Evolutionary conservation across 2,888 invertebrate genomes (phyloP).

Genomic region (Nemapogon koenigi): DNA sequence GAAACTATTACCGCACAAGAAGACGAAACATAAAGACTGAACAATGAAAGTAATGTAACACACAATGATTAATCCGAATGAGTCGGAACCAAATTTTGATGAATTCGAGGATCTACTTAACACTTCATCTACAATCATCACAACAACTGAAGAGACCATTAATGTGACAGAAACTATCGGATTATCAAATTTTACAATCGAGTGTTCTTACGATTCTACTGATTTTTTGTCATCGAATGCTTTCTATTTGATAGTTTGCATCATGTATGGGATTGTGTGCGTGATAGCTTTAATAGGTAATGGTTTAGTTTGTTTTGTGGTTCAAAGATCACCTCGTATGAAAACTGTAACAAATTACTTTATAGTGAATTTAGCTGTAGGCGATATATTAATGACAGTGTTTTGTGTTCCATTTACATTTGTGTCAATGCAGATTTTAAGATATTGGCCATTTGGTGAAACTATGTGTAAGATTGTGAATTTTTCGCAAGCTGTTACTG

Average conservation of each 20-base stretch:
- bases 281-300: constrained; percentile 76
- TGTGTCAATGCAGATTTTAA: constrained; percentile 77
- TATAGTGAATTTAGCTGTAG: constrained; percentile 87
- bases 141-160: background rate
- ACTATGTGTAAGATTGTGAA: constrained; percentile 83
- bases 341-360: constrained; percentile 92
- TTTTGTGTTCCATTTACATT: constrained; percentile 93
- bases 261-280: constrained; percentile 76
- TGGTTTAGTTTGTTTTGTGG: constrained; percentile 85
- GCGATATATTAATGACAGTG: constrained; percentile 88
- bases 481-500: constrained; percentile 82
- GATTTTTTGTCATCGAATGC: constrained; percentile 46
- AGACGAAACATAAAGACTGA: constrained; percentile 3
- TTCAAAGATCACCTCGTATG: constrained; percentile 84
- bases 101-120: constrained; percentile 4
- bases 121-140: constrained; percentile 3
- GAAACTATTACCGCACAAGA: background rate
- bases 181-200: background rate
- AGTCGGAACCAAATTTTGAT: constrained; percentile 7
- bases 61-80: constrained; percentile 11
- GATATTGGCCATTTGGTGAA: constrained; percentile 89
- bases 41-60: constrained; percentile 6
- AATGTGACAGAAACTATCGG: background rate
- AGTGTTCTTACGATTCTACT: constrained; percentile 19
- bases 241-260: constrained; percentile 71